Conservation (phyloP, 2,113 vertebrate genomes). For the Sigmodon hispidus region DNA sequence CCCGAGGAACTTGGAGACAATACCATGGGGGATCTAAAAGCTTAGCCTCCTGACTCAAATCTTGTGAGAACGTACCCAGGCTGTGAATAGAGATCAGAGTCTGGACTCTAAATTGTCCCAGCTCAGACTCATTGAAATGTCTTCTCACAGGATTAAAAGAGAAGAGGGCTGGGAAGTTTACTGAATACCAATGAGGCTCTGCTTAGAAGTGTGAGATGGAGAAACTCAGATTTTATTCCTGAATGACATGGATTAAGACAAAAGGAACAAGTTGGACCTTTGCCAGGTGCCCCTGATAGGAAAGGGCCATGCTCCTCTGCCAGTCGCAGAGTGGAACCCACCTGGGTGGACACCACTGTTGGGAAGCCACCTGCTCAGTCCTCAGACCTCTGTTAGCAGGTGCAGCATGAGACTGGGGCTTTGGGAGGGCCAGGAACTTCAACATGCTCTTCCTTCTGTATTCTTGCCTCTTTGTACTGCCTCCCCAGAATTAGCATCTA, state of each 20-base stretch:
- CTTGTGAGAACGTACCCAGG: constrained; percentile 86
- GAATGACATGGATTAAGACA: constrained; percentile 83
- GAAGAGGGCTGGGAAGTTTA: constrained; percentile 83
- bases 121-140: constrained; percentile 86
- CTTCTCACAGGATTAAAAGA: constrained; percentile 83
- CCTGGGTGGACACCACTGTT: constrained; percentile 45
- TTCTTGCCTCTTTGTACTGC: neutral
- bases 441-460: too few species aligned
- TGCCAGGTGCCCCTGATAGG: constrained; percentile 80
- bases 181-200: constrained; percentile 86
- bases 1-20: constrained; percentile 84
- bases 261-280: constrained; percentile 78
- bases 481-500: neutral
- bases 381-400: neutral
- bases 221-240: constrained; percentile 83
- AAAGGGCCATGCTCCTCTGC: constrained; percentile 69
- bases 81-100: constrained; percentile 86
- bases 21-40: constrained; percentile 82
- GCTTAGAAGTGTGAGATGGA: constrained; percentile 81
- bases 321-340: constrained; percentile 53
- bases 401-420: neutral
- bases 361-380: neutral
- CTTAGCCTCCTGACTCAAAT: constrained; percentile 84
- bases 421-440: neutral
- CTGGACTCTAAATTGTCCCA: constrained; percentile 83